These are phyloP conservation scores for Fragum whitleyi DNA, from an alignment of 2,888 invertebrate species.

Conservation along the genomic window DNA sequence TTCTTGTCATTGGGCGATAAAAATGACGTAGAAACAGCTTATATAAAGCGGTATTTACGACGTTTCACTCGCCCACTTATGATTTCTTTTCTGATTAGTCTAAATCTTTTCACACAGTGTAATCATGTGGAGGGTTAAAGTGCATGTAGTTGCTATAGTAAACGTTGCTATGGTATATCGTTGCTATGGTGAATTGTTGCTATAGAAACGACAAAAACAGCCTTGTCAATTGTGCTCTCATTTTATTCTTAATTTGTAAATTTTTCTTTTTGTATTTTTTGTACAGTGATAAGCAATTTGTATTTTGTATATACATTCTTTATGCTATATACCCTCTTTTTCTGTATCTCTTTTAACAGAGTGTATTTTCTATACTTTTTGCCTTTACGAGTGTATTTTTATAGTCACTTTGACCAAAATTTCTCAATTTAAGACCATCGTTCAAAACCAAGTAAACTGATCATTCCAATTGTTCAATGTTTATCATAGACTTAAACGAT, in stretches of 20 bases:
- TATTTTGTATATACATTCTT: conserved; percentile 48
- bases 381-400: conserved; percentile 18
- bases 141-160: conserved; percentile 12
- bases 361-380: conserved; percentile 44
- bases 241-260: conserved; percentile 23
- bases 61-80: no score
- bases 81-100: no score
- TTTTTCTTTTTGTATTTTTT: conserved; percentile 48
- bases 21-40: no score
- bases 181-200: conserved; percentile 46
- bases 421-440: background rate
- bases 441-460: background rate
- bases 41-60: no score
- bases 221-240: conserved; percentile 35
- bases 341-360: conserved; percentile 30
- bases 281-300: conserved; percentile 58
- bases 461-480: background rate
- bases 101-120: no score
- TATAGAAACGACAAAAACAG: conserved; percentile 19
- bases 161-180: conserved; percentile 22
- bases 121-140: background rate
- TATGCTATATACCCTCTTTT: conserved; percentile 42
- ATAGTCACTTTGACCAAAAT: conserved; percentile 1
- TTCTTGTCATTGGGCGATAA: no score
- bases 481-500: no score